phyloP scores from a whole-genome alignment of 2,797 vertebrate species.

The Gymnoscopelus braueri region DNA sequence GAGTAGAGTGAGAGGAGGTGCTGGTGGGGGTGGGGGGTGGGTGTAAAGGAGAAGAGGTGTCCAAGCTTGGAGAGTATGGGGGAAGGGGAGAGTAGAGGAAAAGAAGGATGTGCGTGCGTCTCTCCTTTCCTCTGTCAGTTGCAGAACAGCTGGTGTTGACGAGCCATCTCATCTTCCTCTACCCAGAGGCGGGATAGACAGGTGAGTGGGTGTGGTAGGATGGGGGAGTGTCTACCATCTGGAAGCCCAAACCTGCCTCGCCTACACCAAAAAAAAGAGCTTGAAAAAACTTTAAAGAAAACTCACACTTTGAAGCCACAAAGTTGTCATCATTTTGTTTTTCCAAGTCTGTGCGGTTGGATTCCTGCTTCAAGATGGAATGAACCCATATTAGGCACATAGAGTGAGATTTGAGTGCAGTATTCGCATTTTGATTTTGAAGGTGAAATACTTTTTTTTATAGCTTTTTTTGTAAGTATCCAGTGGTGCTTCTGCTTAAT shows the following conservation, averaged over 20 bases:
- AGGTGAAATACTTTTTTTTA: conserved; percentile 14
- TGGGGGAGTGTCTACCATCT: conserved; percentile 50
- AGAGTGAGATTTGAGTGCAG: background rate
- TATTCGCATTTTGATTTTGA: background rate
- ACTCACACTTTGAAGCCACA: conserved; percentile 11
- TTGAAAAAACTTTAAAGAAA: conserved; percentile 10
- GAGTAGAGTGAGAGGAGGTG: conserved; percentile 15
- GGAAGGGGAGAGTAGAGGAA: background rate
- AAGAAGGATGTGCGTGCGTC: conserved; percentile 8
- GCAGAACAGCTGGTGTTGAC: conserved; percentile 66
- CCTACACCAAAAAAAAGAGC: background rate
- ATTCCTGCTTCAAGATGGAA: background rate
- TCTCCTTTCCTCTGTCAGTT: conserved; percentile 39
- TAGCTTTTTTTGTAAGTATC: background rate
- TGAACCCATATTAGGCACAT: background rate
- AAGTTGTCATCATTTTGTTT: background rate
- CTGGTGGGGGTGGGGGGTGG: conserved; percentile 16
- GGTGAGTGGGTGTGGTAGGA: conserved; percentile 57
- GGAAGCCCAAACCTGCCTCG: conserved; percentile 13
- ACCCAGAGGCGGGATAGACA: conserved; percentile 45
- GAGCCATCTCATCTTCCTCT: conserved; percentile 18
- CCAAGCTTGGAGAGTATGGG: conserved; percentile 3
- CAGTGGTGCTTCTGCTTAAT: conserved; percentile 19
- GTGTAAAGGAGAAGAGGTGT: conserved; percentile 7
- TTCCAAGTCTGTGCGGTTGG: background rate